Percentiles rank a stretch among this genome's conserved stretches.
phyloP scores from a whole-genome alignment of 2,113 vertebrate genomes.

The Odocoileus hemionus region DNA sequence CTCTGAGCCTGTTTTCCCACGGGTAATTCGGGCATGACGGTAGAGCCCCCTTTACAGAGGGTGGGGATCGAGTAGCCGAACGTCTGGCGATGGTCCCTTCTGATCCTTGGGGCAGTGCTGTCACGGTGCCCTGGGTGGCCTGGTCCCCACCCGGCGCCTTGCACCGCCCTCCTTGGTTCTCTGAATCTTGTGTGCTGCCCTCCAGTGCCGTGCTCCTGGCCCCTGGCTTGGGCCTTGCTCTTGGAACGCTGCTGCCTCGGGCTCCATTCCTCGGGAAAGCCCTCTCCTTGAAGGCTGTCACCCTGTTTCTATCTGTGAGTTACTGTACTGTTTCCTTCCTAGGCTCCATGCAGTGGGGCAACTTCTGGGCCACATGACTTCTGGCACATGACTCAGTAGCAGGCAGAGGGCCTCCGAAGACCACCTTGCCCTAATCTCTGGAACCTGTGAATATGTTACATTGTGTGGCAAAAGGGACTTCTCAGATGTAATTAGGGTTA shows the following conservation, averaged over 20 bases:
- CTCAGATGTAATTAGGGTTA: neutral
- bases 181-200: neutral
- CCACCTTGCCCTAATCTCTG: accelerated
- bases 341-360: neutral
- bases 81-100: neutral
- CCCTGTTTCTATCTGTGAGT: neutral
- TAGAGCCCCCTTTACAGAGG: no score
- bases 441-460: neutral
- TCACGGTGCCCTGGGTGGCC: neutral
- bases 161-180: neutral
- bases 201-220: neutral
- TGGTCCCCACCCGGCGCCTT: neutral
- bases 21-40: neutral
- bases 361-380: neutral
- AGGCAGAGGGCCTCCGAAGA: neutral
- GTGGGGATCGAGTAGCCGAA: neutral
- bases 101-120: neutral
- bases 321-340: neutral
- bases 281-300: neutral
- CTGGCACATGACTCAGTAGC: neutral
- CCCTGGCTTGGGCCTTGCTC: neutral
- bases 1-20: neutral
- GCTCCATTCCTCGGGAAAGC: neutral
- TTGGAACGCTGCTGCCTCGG: neutral
- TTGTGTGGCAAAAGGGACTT: neutral